phyloP scores from a whole-genome alignment of 2,888 invertebrate species.

The Drosophila atripex region DNA sequence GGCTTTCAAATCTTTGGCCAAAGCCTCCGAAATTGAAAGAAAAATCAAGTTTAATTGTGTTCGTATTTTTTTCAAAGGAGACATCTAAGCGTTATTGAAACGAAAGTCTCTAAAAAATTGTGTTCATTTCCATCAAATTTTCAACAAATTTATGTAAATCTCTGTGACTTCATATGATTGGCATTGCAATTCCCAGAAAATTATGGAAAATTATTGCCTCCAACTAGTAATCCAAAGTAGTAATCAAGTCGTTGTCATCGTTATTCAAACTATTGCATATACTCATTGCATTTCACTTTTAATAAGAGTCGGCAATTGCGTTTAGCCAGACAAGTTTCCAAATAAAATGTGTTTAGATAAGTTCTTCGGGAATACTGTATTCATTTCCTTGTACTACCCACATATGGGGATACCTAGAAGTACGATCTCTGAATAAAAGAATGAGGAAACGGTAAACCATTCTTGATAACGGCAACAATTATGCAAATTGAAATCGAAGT shows the following conservation, averaged over 20 bases:
- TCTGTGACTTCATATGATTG: conserved; percentile 20
- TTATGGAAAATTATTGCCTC: conserved; percentile 68
- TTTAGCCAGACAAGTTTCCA: conserved; percentile 9
- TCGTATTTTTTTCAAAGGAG: background rate
- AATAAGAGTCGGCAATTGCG: conserved; percentile 70
- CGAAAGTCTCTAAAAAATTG: background rate
- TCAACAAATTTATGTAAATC: conserved; percentile 26
- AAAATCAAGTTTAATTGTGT: background rate
- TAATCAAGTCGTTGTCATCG: conserved; percentile 34
- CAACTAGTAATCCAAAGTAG: conserved; percentile 24
- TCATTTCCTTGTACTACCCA: background rate
- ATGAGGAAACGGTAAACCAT: conserved; percentile 69
- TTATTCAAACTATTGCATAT: conserved; percentile 59
- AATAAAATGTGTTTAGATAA: conserved; percentile 1
- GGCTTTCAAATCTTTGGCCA: background rate
- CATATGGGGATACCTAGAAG: background rate
- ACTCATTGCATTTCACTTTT: conserved; percentile 72
- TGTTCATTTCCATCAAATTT: conserved; percentile 20
- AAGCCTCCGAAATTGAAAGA: background rate
- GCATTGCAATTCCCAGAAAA: conserved; percentile 69
- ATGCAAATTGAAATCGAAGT: conserved; percentile 70
- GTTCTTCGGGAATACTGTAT: conserved; percentile 7
- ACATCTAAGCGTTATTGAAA: conserved; percentile 1
- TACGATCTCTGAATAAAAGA: conserved; percentile 8
- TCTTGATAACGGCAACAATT: conserved; percentile 75